Percentiles rank a stretch among this genome's conserved stretches.
These are phyloP conservation scores for Drosophila emarginata DNA, from an alignment of 2,888 invertebrate genomes.

Conservation along the genomic window DNA sequence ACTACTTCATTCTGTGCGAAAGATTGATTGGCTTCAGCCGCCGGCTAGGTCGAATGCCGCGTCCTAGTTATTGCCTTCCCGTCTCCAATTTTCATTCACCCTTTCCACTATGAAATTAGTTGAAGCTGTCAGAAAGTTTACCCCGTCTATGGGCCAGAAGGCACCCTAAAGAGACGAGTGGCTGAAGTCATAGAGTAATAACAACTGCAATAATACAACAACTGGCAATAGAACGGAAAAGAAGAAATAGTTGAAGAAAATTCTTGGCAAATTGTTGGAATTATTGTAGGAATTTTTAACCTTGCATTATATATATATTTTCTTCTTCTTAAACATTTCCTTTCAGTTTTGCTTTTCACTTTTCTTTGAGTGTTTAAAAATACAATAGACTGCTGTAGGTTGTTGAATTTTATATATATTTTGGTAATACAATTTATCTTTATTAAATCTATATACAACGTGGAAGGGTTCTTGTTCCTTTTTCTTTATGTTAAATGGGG, in stretches of 20 bases:
- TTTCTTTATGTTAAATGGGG: not conserved
- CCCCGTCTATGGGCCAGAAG: slow-evolving; percentile 2
- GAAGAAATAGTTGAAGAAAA: slow-evolving; percentile 11
- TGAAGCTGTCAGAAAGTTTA: slow-evolving; percentile 46
- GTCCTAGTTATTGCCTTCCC: slow-evolving; percentile 20
- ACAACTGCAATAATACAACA: slow-evolving; percentile 15
- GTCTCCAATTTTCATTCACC: slow-evolving; percentile 2
- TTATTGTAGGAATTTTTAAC: not conserved
- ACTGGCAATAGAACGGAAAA: not conserved
- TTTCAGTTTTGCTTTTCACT: too few species aligned
- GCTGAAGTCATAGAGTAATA: slow-evolving; percentile 1
- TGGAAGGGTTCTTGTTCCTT: not conserved
- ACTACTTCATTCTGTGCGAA: slow-evolving; percentile 4
- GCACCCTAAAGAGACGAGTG: slow-evolving; percentile 10
- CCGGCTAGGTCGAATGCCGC: slow-evolving; percentile 23
- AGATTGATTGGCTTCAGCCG: slow-evolving; percentile 59
- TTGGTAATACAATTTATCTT: not conserved
- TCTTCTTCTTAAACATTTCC: too few species aligned
- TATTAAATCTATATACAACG: not conserved
- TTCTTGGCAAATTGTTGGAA: slow-evolving; percentile 4
- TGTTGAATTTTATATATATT: not conserved
- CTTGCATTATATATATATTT: not conserved
- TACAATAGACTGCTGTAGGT: not conserved
- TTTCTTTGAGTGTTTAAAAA: not conserved
- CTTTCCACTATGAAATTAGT: slow-evolving; percentile 38